phyloP scores from a whole-genome alignment of 2,113 vertebrate genomes.

The Callopanchax toddi region DNA sequence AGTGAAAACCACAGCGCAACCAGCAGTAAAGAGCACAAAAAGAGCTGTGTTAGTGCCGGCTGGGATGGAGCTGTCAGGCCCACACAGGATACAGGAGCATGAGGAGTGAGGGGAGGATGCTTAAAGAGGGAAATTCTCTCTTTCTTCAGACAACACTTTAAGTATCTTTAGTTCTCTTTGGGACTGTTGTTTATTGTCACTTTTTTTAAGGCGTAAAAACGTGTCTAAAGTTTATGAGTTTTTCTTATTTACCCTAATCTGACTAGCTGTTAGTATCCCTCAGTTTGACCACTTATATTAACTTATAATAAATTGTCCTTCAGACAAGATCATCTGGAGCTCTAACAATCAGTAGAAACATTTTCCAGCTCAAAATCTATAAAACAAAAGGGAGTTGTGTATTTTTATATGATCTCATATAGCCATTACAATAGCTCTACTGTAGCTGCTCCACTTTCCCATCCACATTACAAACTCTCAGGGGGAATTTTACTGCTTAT shows the following conservation, averaged over 20 bases:
- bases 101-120: no score
- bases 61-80: slow-evolving; percentile 18
- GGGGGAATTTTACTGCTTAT: slow-evolving; percentile 39
- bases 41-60: slow-evolving; percentile 52
- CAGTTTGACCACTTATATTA: no score
- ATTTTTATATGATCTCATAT: slow-evolving; percentile 56
- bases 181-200: no score
- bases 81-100: no score
- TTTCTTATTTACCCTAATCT: no score
- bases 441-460: slow-evolving; percentile 42
- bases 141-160: no score
- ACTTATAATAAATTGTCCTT: neutral
- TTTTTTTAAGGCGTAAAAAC: no score
- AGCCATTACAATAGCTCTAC: slow-evolving; percentile 47
- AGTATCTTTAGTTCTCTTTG: no score
- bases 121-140: no score
- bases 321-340: slow-evolving; percentile 15
- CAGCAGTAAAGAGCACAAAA: slow-evolving; percentile 25
- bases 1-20: slow-evolving; percentile 44
- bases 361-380: slow-evolving; percentile 26
- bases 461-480: slow-evolving; percentile 29
- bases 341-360: slow-evolving; percentile 10
- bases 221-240: no score
- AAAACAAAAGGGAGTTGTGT: slow-evolving; percentile 54
- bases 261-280: no score